A percentile compares a stretch with the other conserved stretches of the same genome.
Conservation (phyloP, 2,797 vertebrate genomes). For the Ciconia nigra region DNA sequence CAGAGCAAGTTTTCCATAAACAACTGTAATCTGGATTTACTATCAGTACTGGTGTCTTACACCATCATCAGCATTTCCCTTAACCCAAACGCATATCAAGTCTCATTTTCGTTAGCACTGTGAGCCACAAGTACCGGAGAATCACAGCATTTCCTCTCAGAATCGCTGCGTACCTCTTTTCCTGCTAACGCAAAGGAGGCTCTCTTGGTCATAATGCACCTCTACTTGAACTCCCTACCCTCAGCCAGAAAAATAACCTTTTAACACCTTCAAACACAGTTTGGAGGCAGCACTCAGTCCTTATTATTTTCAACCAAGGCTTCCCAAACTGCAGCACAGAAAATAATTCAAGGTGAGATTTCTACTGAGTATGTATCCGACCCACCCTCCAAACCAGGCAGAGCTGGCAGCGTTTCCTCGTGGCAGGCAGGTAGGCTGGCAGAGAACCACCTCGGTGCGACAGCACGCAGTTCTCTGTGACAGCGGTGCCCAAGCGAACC, state of each 20-base stretch:
- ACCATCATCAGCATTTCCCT: neutral
- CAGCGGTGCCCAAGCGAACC: accelerated
- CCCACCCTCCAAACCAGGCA: neutral
- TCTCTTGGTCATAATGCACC: too few species aligned
- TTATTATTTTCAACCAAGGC: neutral
- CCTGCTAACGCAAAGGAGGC: neutral
- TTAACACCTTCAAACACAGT: neutral
- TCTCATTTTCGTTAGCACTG: neutral
- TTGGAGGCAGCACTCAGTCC: accelerated
- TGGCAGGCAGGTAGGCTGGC: neutral
- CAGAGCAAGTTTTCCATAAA: neutral
- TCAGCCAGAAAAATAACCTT: neutral
- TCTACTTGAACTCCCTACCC: neutral
- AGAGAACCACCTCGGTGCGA: accelerated
- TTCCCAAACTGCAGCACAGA: neutral
- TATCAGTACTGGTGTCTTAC: neutral
- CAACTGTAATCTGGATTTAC: neutral
- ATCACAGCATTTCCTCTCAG: neutral
- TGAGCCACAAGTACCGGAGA: neutral
- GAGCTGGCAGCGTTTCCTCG: neutral
- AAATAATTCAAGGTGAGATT: neutral
- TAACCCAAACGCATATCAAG: accelerated
- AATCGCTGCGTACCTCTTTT: neutral
- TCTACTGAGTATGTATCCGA: accelerated
- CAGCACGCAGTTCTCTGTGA: accelerated